phyloP scores from a whole-genome alignment of 2,113 vertebrate species.

The Colossoma macropomum region DNA sequence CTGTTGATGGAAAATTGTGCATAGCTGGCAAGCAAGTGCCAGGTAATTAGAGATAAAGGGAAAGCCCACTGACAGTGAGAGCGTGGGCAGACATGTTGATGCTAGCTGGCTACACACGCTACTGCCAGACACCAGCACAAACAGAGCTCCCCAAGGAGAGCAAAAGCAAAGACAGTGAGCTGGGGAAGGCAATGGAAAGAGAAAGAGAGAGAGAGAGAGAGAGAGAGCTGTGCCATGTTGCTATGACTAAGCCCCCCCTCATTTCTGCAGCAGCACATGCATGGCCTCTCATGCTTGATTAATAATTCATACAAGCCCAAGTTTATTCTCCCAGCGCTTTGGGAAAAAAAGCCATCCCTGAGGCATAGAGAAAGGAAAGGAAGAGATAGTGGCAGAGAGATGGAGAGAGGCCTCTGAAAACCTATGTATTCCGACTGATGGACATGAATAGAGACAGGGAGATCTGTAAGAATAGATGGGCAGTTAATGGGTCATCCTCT shows the following conservation, averaged over 20 bases:
- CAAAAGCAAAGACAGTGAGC: not conserved
- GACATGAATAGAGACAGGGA: not conserved
- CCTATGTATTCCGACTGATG: not conserved
- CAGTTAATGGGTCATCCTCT: not conserved
- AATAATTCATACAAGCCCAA: constrained; percentile 36
- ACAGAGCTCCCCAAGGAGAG: not conserved
- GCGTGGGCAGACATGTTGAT: constrained; percentile 11
- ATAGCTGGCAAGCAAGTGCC: not conserved
- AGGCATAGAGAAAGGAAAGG: not conserved
- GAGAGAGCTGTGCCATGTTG: not conserved
- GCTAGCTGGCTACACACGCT: not conserved
- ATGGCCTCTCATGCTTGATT: constrained; percentile 11
- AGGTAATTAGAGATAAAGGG: not conserved
- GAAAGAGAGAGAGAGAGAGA: not conserved
- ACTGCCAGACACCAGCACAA: not conserved
- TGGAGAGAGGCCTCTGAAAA: not conserved
- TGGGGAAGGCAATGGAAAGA: not conserved
- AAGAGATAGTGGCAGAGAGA: not conserved
- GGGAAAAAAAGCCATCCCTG: not conserved
- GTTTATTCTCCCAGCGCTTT: constrained; percentile 10
- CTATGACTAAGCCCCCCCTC: constrained; percentile 15
- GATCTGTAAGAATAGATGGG: not conserved
- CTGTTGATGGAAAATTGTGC: not conserved
- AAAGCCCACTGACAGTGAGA: not conserved
- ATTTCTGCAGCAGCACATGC: constrained; percentile 13